Conservation (phyloP, 2,888 invertebrate species). For the Xanthorhoe spadicearia region DNA sequence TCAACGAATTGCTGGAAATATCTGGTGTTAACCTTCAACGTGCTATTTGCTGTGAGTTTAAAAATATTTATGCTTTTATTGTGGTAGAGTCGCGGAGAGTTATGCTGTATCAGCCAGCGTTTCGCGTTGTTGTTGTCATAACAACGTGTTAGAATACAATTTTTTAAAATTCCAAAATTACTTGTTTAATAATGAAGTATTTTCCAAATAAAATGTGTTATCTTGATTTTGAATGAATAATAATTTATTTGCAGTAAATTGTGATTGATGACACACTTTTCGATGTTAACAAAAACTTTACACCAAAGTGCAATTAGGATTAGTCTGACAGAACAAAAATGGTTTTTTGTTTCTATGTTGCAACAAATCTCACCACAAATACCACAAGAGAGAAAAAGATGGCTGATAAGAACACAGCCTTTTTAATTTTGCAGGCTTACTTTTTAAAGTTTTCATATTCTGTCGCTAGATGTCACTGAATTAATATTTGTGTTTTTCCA, state of each 20-base stretch:
- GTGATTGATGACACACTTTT: slow-evolving; percentile 36
- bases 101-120: slow-evolving; percentile 52
- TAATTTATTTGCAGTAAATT: slow-evolving; percentile 1
- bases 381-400: slow-evolving; percentile 22
- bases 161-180: not conserved
- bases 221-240: not conserved
- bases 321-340: slow-evolving; percentile 5
- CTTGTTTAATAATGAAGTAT: not conserved
- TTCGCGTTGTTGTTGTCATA: slow-evolving; percentile 71
- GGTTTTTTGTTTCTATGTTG: not conserved
- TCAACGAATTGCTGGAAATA: slow-evolving; percentile 82
- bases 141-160: slow-evolving; percentile 59
- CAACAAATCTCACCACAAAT: not conserved
- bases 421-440: slow-evolving; percentile 54
- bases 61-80: slow-evolving; percentile 44
- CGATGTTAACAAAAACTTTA: slow-evolving; percentile 27
- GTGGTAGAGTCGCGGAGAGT: slow-evolving; percentile 35
- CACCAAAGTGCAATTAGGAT: slow-evolving; percentile 20
- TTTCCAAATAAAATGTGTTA: not conserved
- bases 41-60: slow-evolving; percentile 76
- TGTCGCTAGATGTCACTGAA: slow-evolving; percentile 25
- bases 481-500: slow-evolving; percentile 55
- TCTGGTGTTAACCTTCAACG: slow-evolving; percentile 78
- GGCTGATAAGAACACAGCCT: slow-evolving; percentile 16
- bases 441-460: slow-evolving; percentile 9